Evolutionary conservation across 2,113 vertebrate species (phyloP), one percentile per base, ranked within the genome.

Genomic region (Phyllopteryx taeniolatus): DNA sequence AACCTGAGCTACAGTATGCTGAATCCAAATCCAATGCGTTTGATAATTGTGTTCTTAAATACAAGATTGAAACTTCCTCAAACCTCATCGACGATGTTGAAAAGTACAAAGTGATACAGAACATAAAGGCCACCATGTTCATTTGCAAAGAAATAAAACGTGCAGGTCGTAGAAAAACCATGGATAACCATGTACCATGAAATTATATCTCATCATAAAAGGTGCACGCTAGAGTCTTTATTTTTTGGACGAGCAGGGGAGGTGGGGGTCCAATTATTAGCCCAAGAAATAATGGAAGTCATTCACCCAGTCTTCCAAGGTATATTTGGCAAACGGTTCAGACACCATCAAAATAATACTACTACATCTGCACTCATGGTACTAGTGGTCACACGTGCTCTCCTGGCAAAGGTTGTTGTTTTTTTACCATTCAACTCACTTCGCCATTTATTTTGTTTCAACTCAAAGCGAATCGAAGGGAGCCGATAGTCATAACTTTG

Each of bases 301-400:
- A 49, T 56, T 71, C 17, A 57, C 47, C 20, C 20, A 59, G 49
- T 31, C 51, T 71, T 53, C 22, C 35, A 35, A 67, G 43, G 60
- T n/a, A 35, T 19, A 63, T 57, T 57, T 67, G 39, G 69, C 71
- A 66, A 79, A 72, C 19, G 74, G 59, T 59, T 79, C 14, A 75
- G 64, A 69, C 70, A 76, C 67, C 75, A 74, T 83, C 68, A 31
- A 75, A 83, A 81, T 73, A 77, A 74, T 73, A 51, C 14, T 6
- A 4, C 49, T 19, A 17, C 49, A 19, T 19, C 49, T 51, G 14
- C 17, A 12, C 11, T 46, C 35, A 47, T 2, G 9, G 6, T 13
- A 47, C 46, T 47, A 9, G 46, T 47, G 46, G 6, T 39, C 35
- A 39, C 27, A 27, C 27, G 27, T 27, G 27, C 27, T 27, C 27